Evolutionary conservation across 1,140 invertebrate species (phyloP).

Genomic region (Laodelphax striatellus): DNA sequence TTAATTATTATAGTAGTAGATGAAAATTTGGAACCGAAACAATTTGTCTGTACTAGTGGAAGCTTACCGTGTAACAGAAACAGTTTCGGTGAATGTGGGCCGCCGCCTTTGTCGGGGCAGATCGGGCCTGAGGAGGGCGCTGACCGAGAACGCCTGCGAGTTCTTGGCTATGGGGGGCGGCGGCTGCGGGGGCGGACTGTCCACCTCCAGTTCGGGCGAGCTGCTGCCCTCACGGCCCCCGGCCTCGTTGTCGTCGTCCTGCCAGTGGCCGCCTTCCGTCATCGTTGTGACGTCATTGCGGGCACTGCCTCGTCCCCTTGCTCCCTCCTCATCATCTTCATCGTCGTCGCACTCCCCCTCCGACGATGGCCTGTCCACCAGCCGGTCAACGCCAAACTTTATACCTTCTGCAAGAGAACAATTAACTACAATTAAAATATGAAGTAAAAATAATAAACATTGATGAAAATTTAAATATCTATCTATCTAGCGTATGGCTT

Average conservation of each 20-base stretch:
- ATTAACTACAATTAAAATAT: no score
- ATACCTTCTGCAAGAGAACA: slow-evolving; percentile 47
- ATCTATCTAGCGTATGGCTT: no score
- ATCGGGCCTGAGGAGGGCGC: slow-evolving; percentile 61
- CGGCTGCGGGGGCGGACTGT: slow-evolving; percentile 45
- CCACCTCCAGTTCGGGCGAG: slow-evolving; percentile 56
- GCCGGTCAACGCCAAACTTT: slow-evolving; percentile 56
- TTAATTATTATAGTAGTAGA: no score
- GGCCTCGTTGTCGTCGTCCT: slow-evolving; percentile 20
- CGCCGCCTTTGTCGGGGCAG: slow-evolving; percentile 46
- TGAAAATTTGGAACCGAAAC: no score
- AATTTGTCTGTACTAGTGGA: no score
- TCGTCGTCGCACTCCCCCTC: slow-evolving; percentile 18
- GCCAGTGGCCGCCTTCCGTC: slow-evolving; percentile 30
- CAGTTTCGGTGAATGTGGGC: slow-evolving; percentile 38
- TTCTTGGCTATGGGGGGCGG: slow-evolving; percentile 22
- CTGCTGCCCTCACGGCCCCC: slow-evolving; percentile 26
- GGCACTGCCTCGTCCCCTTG: slow-evolving; percentile 16
- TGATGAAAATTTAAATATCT: no score
- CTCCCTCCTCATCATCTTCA: slow-evolving; percentile 17
- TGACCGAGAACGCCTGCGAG: slow-evolving; percentile 67
- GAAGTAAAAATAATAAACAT: no score
- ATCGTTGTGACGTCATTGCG: slow-evolving; percentile 44
- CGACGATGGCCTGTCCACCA: slow-evolving; percentile 32
- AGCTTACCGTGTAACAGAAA: slow-evolving; percentile 33